Conservation (phyloP, 2,888 invertebrate genomes). For the Agonopterix heracliana region DNA sequence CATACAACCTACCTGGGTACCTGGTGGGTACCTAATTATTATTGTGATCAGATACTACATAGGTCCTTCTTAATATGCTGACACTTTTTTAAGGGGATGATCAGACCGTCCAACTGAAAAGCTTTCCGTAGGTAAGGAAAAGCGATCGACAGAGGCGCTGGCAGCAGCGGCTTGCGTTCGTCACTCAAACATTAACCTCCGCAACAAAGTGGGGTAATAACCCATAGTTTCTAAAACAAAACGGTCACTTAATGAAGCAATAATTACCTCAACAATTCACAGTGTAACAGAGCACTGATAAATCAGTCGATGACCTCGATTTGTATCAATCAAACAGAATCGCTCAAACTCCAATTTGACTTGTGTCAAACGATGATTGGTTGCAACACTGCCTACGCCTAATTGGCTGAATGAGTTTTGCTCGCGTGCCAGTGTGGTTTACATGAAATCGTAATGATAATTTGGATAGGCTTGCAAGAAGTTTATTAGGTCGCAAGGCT, state of each 20-base stretch:
- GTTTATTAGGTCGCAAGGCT: too few relatives aligned
- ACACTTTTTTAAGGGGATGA: too few relatives aligned
- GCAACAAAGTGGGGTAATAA: too few relatives aligned
- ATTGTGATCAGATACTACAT: too few relatives aligned
- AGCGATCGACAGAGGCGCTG: too few relatives aligned
- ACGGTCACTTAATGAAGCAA: constrained; percentile 32
- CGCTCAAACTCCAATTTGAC: constrained; percentile 66
- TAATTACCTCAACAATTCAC: constrained; percentile 36
- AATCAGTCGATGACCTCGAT: constrained; percentile 68
- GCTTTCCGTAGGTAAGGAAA: too few relatives aligned
- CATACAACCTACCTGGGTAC: too few relatives aligned
- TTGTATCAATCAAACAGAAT: constrained; percentile 65
- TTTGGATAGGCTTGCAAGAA: background rate
- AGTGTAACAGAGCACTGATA: constrained; percentile 41
- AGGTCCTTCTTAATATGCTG: too few relatives aligned
- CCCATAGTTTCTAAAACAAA: background rate
- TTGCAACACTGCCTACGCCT: constrained; percentile 63
- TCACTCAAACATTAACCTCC: too few relatives aligned
- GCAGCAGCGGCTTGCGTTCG: too few relatives aligned
- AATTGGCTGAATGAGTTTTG: constrained; percentile 70
- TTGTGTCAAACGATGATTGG: constrained; percentile 73
- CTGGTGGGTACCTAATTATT: too few relatives aligned
- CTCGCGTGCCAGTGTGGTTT: constrained; percentile 43
- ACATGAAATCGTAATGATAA: constrained; percentile 21
- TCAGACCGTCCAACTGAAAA: too few relatives aligned